Conservation (phyloP, 1,140 invertebrate genomes). For the Dolichoris vasculosae region DNA sequence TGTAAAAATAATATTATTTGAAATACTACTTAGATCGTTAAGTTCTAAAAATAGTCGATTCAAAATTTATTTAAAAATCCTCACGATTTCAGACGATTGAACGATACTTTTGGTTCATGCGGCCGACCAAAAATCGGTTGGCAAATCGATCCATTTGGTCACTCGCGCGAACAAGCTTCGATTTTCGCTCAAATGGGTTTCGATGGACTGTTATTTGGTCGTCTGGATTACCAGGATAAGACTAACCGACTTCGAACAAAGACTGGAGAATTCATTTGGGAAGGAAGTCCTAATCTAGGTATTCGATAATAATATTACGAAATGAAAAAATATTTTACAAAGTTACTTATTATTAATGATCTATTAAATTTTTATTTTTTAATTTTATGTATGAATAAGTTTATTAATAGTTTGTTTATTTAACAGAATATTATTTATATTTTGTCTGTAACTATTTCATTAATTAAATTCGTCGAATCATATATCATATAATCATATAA, state of each 20-base stretch:
- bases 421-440: too few species aligned
- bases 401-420: too few species aligned
- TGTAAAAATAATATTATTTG: too few species aligned
- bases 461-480: too few species aligned
- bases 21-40: too few species aligned
- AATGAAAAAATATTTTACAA: too few species aligned
- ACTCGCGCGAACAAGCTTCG: conserved; percentile 90
- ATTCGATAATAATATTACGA: background rate
- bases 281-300: conserved; percentile 82
- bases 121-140: conserved; percentile 87
- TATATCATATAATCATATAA: too few species aligned
- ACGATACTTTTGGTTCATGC: conserved; percentile 89
- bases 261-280: conserved; percentile 91
- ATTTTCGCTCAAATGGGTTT: conserved; percentile 89
- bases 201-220: conserved; percentile 90
- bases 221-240: conserved; percentile 93
- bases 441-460: too few species aligned
- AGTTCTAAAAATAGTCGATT: too few species aligned
- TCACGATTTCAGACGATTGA: conserved; percentile 76
- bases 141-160: conserved; percentile 97
- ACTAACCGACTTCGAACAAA: conserved; percentile 76
- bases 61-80: background rate
- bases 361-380: too few species aligned
- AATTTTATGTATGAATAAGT: too few species aligned
- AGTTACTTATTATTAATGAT: too few species aligned